Evolutionary conservation across 2,113 vertebrate species (phyloP).

Genomic region (Tretioscincus oriximinensis): DNA sequence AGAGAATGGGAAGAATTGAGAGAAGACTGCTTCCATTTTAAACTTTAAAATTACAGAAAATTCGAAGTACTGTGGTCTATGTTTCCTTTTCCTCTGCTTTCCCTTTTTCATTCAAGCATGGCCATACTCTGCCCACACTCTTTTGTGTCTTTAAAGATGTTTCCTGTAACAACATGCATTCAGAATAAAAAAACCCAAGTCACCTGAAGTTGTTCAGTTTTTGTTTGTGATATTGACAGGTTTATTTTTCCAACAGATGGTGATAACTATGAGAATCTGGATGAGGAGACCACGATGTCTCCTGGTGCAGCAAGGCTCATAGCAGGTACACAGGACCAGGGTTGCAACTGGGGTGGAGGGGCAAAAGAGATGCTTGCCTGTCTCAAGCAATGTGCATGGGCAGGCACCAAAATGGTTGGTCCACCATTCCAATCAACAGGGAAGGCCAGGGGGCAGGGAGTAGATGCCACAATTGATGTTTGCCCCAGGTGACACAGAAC

Average conservation of each 20-base stretch:
- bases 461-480: too few relatives aligned
- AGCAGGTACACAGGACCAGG: constrained; percentile 24
- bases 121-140: not conserved
- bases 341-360: not conserved
- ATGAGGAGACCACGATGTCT: not conserved
- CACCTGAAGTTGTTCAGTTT: not conserved
- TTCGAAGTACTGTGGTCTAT: too few relatives aligned
- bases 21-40: too few relatives aligned
- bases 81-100: not conserved
- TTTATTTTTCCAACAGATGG: constrained; percentile 11
- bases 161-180: not conserved
- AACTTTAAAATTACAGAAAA: too few relatives aligned
- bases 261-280: constrained; percentile 30
- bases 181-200: not conserved
- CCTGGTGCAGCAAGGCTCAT: constrained; percentile 16
- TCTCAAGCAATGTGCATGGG: not conserved
- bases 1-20: too few relatives aligned
- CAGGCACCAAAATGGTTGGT: too few relatives aligned
- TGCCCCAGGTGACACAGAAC: too few relatives aligned
- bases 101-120: not conserved
- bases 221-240: not conserved
- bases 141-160: not conserved
- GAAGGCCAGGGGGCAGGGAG: too few relatives aligned
- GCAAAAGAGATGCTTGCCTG: not conserved
- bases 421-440: too few relatives aligned